These are phyloP conservation scores for Sylvilagus bachmani DNA, from an alignment of 2,113 vertebrate species.

Conservation along the genomic window DNA sequence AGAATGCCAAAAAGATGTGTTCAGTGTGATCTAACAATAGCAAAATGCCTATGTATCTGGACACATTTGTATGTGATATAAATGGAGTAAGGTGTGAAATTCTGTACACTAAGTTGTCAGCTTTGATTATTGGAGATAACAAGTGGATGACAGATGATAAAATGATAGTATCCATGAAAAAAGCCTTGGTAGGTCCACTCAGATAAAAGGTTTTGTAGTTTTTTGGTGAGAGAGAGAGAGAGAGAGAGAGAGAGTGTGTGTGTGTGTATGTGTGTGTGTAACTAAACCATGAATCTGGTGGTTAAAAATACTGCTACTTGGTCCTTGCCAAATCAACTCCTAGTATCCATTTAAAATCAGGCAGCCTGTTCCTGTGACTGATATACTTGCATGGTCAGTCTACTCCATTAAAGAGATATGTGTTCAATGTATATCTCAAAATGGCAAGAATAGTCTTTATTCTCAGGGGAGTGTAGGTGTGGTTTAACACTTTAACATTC, in stretches of 20 bases:
- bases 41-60: not conserved
- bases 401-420: not conserved
- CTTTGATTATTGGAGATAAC: not conserved
- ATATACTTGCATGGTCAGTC: not conserved
- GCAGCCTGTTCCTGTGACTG: not conserved
- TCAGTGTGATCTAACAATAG: not conserved
- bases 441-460: not conserved
- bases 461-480: not conserved
- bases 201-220: not conserved
- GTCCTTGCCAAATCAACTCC: not conserved
- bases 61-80: not conserved
- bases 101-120: not conserved
- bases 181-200: not conserved
- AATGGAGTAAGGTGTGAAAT: not conserved
- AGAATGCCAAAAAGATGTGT: constrained; percentile 23
- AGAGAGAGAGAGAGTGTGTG: not conserved
- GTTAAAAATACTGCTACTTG: not conserved
- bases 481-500: constrained; percentile 35
- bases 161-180: not conserved
- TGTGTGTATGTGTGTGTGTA: not conserved
- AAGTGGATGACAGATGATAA: not conserved
- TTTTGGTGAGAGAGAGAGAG: too few relatives aligned
- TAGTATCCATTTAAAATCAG: constrained; percentile 5
- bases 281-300: not conserved
- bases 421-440: constrained; percentile 17